Evolutionary conservation across 2,888 invertebrate genomes (phyloP), one percentile per base, ranked within the genome.

Genomic region (Eupeodes latifasciatus): DNA sequence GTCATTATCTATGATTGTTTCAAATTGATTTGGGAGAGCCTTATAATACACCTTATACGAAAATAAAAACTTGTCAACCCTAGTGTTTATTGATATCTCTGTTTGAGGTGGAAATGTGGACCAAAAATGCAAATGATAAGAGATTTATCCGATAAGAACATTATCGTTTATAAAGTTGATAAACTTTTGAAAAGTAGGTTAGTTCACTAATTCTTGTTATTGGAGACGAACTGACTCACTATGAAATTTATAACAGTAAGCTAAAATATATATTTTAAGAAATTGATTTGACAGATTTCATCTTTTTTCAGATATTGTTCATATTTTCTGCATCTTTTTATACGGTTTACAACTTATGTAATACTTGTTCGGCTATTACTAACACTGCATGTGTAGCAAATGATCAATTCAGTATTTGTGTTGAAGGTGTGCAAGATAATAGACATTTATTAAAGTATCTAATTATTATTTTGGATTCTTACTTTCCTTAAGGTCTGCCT

Each of bases 371-470:
- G 14, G 16, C 40, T 3, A 51, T 44, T 6, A 85, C 59, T 2
- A 53, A 53, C 1, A 53, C 77, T 0, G 85, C 85, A 6, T 85
- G 85, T 64, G 85, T 85, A 14, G 76, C 66, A 34, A 71, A 72
- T 67, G 44, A 53, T 14, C 75, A 81, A n/a, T 85, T 81, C n/a
- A 55, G 81, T 53, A 36, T 77, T 27, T 85, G 85, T 34, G 64
- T 51, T n/a, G 36, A 72, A 11, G 81, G 85, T 85, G 2, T 3
- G 27, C 27, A 27, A 27, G 0, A 61, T 2, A 40, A 67, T 51
- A 2, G 1, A 3, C 34, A 44, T 53, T 19, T 11, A n/a, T 19
- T 9, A 4, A 5, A 11, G 40, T 62, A 51, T 14, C 47, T 5
- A 51, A 11, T 55, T 16, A 10, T 53, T n/a, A 53, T 4, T 53